Evolutionary conservation across 1,140 invertebrate species (phyloP), one percentile per base, ranked within the genome.

Genomic region (Heliconius nattereri): DNA sequence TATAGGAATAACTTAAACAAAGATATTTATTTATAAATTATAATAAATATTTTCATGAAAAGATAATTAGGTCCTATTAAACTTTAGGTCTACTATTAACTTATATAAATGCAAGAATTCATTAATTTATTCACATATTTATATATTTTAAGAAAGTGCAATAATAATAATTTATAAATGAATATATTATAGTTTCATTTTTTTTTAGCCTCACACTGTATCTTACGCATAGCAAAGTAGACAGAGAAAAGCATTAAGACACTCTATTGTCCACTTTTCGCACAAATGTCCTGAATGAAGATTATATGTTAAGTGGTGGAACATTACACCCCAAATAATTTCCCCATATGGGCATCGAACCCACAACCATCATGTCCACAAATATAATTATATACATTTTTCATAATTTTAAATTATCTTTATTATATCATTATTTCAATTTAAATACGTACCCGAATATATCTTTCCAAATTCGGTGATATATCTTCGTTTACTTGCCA

Each of bases 391-490:
- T 5, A 45, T 45, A 16, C 16, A 45, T 45, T 16, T 45, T 16
- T 35, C 32, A 35, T 35, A 7, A 35, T 35, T 35, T 35, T 6
- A 35, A 35, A 35, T 35, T 35, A 35, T 35, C 32, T 35, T 7
- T 35, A 35, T 35, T 35, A 35, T 35, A 35, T 35, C 6, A 35
- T 35, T 6, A 35, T 35, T 35, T 35, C 32, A 35, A 35, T 1
- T 45, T 45, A 45, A 45, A 45, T 3, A 90, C 90, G 86, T 75
- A 93, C 91, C 87, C 91, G 84, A 75, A 93, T 93, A 82, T 93
- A 93, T 87, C 90, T 89, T 78, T 93, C 91, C 83, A 93, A 83
- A 77, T 86, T 89, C 8, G 91, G 82, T 19, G 91, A 86, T 76
- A 93, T 91, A 0, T 84, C 84, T 29, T 87, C 85, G 32, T 87